Conservation (phyloP, 2,888 invertebrate genomes). For the Rhagonycha fulva region DNA sequence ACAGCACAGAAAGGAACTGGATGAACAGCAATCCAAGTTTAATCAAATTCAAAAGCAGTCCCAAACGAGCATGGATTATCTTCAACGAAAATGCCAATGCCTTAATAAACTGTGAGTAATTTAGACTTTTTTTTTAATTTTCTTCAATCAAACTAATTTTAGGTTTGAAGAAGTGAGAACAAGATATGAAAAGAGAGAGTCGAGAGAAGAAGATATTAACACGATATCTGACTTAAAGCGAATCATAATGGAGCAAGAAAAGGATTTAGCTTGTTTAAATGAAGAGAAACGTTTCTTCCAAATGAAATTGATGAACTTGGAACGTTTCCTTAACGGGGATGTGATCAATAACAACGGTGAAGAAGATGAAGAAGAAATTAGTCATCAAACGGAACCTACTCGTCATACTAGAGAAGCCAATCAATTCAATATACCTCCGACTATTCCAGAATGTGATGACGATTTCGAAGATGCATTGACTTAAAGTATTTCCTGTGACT, state of each 20-base stretch:
- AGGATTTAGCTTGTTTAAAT: constrained; percentile 60
- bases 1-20: constrained; percentile 48
- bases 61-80: constrained; percentile 61
- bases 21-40: constrained; percentile 45
- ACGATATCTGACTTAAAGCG: constrained; percentile 60
- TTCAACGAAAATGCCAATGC: constrained; percentile 65
- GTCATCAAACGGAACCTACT: not conserved
- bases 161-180: constrained; percentile 64
- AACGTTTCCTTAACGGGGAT: constrained; percentile 13
- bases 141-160: not conserved
- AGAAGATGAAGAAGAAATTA: constrained; percentile 8
- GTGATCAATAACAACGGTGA: constrained; percentile 4
- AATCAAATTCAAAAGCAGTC: constrained; percentile 58
- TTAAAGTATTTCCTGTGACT: not conserved
- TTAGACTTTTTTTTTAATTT: not conserved
- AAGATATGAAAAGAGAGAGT: constrained; percentile 62
- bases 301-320: constrained; percentile 54
- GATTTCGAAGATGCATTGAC: constrained; percentile 32
- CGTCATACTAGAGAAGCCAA: not conserved
- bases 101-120: constrained; percentile 65
- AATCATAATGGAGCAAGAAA: constrained; percentile 63
- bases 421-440: constrained; percentile 48
- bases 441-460: constrained; percentile 52
- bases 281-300: constrained; percentile 64
- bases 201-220: constrained; percentile 60